Percentiles rank a stretch among this genome's conserved stretches.
phyloP scores from a whole-genome alignment of 2,888 invertebrate genomes.

The Entomobrya multifasciata region DNA sequence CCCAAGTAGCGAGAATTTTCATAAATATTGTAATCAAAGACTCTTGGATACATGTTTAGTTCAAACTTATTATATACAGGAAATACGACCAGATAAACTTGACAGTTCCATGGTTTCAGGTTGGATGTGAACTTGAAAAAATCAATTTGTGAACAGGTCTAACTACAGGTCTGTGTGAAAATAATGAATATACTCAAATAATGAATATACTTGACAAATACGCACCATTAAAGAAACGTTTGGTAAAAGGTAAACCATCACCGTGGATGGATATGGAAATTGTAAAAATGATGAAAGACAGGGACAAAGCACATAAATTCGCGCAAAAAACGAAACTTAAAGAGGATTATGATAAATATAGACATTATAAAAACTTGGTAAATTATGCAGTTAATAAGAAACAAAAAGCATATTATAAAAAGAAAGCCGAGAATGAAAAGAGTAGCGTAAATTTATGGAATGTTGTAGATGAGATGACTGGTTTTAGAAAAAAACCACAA shows the following conservation, averaged over 20 bases:
- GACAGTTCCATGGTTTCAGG: too few relatives aligned
- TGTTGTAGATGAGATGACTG: constrained; percentile 18
- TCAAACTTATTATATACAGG: too few relatives aligned
- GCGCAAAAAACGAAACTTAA: neutral
- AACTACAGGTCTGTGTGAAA: too few relatives aligned
- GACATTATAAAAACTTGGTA: neutral
- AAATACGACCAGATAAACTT: too few relatives aligned
- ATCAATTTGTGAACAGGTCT: too few relatives aligned
- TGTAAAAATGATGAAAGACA: neutral
- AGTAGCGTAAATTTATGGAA: neutral
- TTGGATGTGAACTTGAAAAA: too few relatives aligned
- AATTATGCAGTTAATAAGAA: neutral
- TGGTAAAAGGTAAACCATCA: constrained; percentile 12
- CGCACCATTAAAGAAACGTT: constrained; percentile 18
- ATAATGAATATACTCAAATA: too few relatives aligned
- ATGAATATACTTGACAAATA: constrained; percentile 15
- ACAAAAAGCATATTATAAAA: constrained; percentile 3
- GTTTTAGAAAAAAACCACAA: constrained; percentile 18
- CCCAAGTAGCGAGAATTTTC: too few relatives aligned
- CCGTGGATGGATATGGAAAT: constrained; percentile 30
- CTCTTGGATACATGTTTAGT: too few relatives aligned
- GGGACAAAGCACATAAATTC: neutral
- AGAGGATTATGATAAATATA: neutral
- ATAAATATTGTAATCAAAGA: too few relatives aligned
- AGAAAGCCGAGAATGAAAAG: neutral